Evolutionary conservation across 2,113 vertebrate genomes (phyloP).

Genomic region (Phainopepla nitens): DNA sequence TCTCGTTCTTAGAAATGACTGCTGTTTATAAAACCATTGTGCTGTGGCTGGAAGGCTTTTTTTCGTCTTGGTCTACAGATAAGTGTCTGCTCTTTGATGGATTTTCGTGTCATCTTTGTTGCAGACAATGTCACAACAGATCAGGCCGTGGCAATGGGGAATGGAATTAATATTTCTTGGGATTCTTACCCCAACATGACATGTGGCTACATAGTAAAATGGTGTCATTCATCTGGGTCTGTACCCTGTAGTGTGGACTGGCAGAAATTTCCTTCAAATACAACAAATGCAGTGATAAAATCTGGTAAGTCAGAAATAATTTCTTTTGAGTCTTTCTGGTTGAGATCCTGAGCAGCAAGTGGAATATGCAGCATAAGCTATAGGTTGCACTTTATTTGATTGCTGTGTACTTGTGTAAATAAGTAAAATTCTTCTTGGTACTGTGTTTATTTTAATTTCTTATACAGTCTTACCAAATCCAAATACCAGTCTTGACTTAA

Average conservation of each 20-base stretch:
- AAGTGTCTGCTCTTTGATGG: not conserved
- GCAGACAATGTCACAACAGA: slow-evolving; percentile 65
- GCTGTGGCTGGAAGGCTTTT: not conserved
- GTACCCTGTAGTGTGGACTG: slow-evolving; percentile 69
- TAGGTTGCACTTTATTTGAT: not conserved
- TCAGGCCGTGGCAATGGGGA: slow-evolving; percentile 49
- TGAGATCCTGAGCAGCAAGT: not conserved
- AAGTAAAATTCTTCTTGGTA: not conserved
- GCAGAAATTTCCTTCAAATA: slow-evolving; percentile 69
- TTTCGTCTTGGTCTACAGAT: not conserved
- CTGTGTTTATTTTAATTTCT: slow-evolving; percentile 6
- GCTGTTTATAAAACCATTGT: not conserved
- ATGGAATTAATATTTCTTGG: slow-evolving; percentile 73
- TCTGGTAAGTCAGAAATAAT: slow-evolving; percentile 66
- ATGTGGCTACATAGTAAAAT: slow-evolving; percentile 75
- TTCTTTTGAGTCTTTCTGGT: not conserved
- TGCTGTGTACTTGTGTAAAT: not conserved
- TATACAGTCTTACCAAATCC: not conserved
- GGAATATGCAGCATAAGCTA: not conserved
- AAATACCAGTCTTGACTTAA: not conserved
- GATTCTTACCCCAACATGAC: slow-evolving; percentile 64
- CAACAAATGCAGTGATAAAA: slow-evolving; percentile 63
- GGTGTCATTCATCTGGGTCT: slow-evolving; percentile 61
- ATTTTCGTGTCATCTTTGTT: slow-evolving; percentile 12
- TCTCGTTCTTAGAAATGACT: not conserved